Conservation (phyloP, 1,140 invertebrate species). For the Pachypeltis micranthus region DNA sequence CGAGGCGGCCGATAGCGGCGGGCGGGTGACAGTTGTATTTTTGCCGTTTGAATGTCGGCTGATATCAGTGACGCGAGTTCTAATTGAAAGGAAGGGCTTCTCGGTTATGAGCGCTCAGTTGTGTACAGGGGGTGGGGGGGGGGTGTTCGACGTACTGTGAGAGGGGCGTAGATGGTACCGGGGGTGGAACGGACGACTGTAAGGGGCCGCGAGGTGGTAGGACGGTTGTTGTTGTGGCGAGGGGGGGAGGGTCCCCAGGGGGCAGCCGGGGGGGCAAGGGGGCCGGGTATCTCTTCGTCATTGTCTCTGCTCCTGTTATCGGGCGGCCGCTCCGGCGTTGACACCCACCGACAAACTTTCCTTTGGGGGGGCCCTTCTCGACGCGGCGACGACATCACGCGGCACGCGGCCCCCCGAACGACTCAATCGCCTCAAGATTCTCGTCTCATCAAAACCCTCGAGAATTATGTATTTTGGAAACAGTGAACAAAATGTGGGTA, state of each 20-base stretch:
- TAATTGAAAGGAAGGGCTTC: conserved; percentile 2
- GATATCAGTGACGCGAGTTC: conserved; percentile 6
- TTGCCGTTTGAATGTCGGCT: conserved; percentile 1
- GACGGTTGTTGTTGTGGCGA: background rate
- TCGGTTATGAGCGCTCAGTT: no score
- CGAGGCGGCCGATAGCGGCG: background rate
- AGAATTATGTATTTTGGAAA: no score
- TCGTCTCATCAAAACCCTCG: no score
- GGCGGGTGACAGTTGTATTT: conserved; percentile 5
- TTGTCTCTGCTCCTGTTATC: background rate
- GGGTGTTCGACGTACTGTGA: no score
- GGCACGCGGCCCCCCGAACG: no score
- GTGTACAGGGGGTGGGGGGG: no score
- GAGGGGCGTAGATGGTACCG: background rate
- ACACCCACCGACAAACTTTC: conserved; percentile 9
- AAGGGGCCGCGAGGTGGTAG: no score
- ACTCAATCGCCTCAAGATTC: no score
- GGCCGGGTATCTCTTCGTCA: background rate
- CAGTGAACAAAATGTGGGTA: no score
- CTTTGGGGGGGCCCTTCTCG: no score
- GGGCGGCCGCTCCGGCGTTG: background rate
- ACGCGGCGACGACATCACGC: no score
- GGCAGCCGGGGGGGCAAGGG: background rate
- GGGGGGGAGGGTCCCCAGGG: background rate
- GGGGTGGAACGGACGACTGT: background rate